Conservation (phyloP, 2,797 vertebrate species). For the Sebastes ruberrimus region DNA sequence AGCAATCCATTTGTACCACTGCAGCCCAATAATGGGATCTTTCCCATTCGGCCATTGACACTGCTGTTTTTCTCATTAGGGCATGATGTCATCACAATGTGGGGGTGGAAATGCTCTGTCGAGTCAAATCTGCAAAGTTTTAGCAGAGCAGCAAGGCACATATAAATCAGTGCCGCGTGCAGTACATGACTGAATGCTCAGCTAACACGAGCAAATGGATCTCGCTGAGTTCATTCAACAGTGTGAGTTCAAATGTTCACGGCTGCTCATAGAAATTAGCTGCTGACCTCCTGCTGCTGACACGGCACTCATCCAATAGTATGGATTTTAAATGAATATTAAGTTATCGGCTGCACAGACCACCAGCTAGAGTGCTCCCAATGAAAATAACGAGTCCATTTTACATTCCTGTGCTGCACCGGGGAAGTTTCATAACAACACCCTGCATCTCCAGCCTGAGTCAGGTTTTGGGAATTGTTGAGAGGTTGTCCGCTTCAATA, state of each 20-base stretch:
- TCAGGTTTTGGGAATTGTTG: slow-evolving; percentile 57
- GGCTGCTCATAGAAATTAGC: slow-evolving; percentile 31
- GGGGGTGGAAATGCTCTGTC: slow-evolving; percentile 44
- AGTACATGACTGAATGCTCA: slow-evolving; percentile 45
- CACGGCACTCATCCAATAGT: slow-evolving; percentile 6
- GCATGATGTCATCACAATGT: slow-evolving; percentile 46
- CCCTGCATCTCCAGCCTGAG: slow-evolving; percentile 17
- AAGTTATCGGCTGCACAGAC: not conserved
- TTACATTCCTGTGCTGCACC: slow-evolving; percentile 25
- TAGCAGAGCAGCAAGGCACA: slow-evolving; percentile 37
- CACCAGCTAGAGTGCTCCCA: not conserved
- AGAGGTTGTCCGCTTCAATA: slow-evolving; percentile 69
- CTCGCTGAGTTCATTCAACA: slow-evolving; percentile 15
- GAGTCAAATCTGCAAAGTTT: slow-evolving; percentile 53
- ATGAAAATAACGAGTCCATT: not conserved
- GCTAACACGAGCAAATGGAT: slow-evolving; percentile 37
- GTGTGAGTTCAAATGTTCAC: slow-evolving; percentile 21
- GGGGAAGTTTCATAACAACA: slow-evolving; percentile 48
- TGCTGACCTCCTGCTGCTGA: slow-evolving; percentile 25
- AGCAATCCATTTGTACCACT: slow-evolving; percentile 48
- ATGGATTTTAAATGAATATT: slow-evolving; percentile 37
- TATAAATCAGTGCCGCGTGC: slow-evolving; percentile 40
- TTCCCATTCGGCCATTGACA: slow-evolving; percentile 44
- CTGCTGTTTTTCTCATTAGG: slow-evolving; percentile 61
- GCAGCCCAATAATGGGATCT: slow-evolving; percentile 43